Conservation (phyloP, 2,797 vertebrate genomes). For the Menidia menidia region DNA sequence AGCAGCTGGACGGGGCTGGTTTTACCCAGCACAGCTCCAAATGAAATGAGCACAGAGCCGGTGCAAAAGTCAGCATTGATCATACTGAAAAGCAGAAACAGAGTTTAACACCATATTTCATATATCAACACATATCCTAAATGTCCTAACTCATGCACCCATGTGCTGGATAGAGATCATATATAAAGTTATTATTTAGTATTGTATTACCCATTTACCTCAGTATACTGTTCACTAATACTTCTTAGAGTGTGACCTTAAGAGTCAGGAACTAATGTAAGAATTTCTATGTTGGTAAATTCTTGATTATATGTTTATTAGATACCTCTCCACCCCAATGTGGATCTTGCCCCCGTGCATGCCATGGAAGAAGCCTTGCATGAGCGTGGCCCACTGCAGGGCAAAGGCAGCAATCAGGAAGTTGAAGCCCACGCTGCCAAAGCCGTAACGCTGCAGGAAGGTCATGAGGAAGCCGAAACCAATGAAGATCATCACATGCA, state of each 20-base stretch:
- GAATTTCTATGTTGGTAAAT: neutral
- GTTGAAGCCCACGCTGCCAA: slow-evolving; percentile 87
- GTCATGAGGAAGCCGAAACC: slow-evolving; percentile 94
- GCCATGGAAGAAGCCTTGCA: slow-evolving; percentile 89
- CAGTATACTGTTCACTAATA: neutral
- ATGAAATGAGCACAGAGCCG: slow-evolving; percentile 87
- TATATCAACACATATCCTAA: neutral
- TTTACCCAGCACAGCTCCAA: slow-evolving; percentile 89
- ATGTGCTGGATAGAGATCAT: neutral
- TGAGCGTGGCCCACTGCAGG: slow-evolving; percentile 91
- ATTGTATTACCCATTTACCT: neutral
- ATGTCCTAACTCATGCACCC: neutral
- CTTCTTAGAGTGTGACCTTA: neutral
- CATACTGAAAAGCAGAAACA: slow-evolving; percentile 79
- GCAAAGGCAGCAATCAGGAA: slow-evolving; percentile 88
- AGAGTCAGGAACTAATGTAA: neutral
- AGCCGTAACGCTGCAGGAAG: slow-evolving; percentile 90
- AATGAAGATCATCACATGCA: slow-evolving; percentile 90
- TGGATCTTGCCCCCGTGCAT: slow-evolving; percentile 85
- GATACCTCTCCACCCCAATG: slow-evolving; percentile 87
- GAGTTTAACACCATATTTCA: neutral
- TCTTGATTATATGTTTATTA: neutral
- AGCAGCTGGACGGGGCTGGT: slow-evolving; percentile 89
- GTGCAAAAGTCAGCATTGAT: slow-evolving; percentile 93
- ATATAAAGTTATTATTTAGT: neutral